Base-by-base conservation (phyloP, 1,140 invertebrate species). In the Apis cerana region DNA sequence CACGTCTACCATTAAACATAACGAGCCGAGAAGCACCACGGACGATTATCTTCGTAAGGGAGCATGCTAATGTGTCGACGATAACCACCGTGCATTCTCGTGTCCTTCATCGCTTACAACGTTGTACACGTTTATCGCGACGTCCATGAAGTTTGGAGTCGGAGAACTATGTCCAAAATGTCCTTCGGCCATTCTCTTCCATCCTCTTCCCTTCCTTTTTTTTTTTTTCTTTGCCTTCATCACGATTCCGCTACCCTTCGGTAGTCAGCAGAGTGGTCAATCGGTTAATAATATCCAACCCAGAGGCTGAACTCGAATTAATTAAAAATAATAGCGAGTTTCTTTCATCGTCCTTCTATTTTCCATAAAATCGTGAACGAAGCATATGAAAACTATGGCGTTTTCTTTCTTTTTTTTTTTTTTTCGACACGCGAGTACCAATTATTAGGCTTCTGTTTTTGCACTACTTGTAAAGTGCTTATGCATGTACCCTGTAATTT, bases 81-180 rank as follows among this genome's bases (percentile, higher is more conserved):
- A 84, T 84, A 84, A 84, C 78, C 83, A 83, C 75, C 65, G 68
- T 77, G 64, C 69, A 78, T 88, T 78, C 78, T 67, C 71, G 65
- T 76, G 85, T 86, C 81, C 76, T 86, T 79, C 72, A 62, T 86
- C 75, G 69, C 74, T 88, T 82, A 78, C 75, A 82, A 82, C 67
- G 75, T 82, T 82, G 80, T 78, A 82, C 80, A 23, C 54, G 75
- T 82, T 82, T 82, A 82, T 82, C 75, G 80, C 56, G 43, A 23
- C n/a, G 62, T 82, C 27, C 62, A 33, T 50, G 48, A 67, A 75
- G 54, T 75, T 68, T 48, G 23, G n/a, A 43, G 33, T 56, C 64
- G 71, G 71, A 54, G 33, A 56, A 65, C 71, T 62, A 23, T 50
- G 50, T 21, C n/a, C 17, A 5, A 27, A 65, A 19, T 43, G 33